These are phyloP conservation scores for Aphidoletes aphidimyza DNA, from an alignment of 2,888 invertebrate species.

Conservation along the genomic window DNA sequence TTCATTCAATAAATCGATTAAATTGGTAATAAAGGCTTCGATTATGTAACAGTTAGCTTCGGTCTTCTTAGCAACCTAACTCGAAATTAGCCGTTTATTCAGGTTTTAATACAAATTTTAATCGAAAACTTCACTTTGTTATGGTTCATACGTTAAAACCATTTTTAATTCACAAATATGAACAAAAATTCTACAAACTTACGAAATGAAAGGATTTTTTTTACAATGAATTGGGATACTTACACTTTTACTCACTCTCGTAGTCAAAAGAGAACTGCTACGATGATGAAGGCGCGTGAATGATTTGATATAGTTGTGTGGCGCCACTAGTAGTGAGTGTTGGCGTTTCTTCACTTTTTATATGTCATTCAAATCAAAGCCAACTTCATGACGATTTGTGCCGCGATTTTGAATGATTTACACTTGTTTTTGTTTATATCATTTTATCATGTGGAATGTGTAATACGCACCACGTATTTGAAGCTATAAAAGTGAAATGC, in stretches of 20 bases:
- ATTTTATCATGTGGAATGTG: too few species aligned
- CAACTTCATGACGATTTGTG: background rate
- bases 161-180: background rate
- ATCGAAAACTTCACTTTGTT: background rate
- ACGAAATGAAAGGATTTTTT: background rate
- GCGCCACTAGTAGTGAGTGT: background rate
- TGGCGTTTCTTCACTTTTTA: too few species aligned
- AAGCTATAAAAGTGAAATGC: too few species aligned
- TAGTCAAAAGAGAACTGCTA: slow-evolving; percentile 44
- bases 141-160: background rate
- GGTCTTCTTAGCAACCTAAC: background rate
- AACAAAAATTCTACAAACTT: background rate
- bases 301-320: background rate
- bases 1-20: background rate
- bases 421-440: too few species aligned
- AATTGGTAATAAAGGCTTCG: background rate
- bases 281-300: background rate
- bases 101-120: too few species aligned
- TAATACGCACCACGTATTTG: too few species aligned
- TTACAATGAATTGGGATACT: background rate
- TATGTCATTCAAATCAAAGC: too few species aligned
- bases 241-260: slow-evolving; percentile 53
- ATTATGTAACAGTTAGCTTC: background rate
- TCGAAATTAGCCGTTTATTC: too few species aligned
- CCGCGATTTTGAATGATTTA: too few species aligned